Base-by-base conservation (phyloP, 2,888 invertebrate species). In the Belgica antarctica region DNA sequence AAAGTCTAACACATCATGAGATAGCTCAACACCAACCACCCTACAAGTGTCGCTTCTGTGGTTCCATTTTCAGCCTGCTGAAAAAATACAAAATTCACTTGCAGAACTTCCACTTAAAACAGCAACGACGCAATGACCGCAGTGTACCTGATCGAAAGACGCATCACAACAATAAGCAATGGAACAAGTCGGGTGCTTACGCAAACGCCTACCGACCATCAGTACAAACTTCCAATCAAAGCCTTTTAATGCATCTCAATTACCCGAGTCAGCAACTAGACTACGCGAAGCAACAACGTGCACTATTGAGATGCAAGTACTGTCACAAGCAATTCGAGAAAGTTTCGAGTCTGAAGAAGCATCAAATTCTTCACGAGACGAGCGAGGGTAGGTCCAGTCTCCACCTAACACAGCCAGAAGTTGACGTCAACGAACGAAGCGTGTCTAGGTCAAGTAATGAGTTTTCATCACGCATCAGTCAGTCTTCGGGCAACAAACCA, bases 121-220 rank as follows among this genome's bases (percentile, higher is more conserved):
- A 68, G 19, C 28, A 28, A 68, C 68, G 19, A 10, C 28, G 22
- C 15, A 22, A 47, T 7, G 27, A 65, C 22, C 25, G 25, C 52
- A 52, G 57, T 12, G 68, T 68, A 68, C 68, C 68, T 68, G 68
- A 68, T 15, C 25, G 47, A 17, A 52, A 52, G 5, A 52, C 3
- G 7, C 52, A 66, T 12, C 66, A 68, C 27, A n/a, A 52, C 24
- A 65, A 65, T 68, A 68, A 68, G 68, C 68, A 68, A 57, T 68
- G 28, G 46, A 68, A 68, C 12, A 57, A 68, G 34, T 68, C 68
- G 57, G 17, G 57, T 57, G 19, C 34, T 34, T 19, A 52, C 52
- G 22, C 63, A n/a, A 24, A 15, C 28, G 47, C 47, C 15, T 52
- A 25, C 34, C 25, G 59, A 59, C 25, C 59, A 25, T 25, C 25